Percentiles rank a stretch among this genome's conserved stretches.
These are phyloP conservation scores for Nerophis lumbriciformis DNA, from an alignment of 2,113 vertebrate species.

Conservation along the genomic window DNA sequence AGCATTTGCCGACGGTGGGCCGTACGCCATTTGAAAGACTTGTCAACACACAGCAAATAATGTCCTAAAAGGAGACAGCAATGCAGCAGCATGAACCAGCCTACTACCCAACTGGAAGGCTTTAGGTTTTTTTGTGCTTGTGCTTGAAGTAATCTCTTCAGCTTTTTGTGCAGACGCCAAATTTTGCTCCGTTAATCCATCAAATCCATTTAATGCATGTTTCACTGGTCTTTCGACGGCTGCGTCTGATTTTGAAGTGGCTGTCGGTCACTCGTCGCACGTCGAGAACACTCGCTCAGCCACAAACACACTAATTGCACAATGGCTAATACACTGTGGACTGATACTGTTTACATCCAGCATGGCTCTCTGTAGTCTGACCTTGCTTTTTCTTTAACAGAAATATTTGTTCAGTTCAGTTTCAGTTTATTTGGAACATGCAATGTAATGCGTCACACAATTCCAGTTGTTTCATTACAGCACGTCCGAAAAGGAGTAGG, in stretches of 20 bases:
- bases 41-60: too few relatives aligned
- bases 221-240: constrained; percentile 14
- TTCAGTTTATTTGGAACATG: too few relatives aligned
- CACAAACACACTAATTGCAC: neutral
- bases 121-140: too few relatives aligned
- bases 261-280: neutral
- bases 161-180: constrained; percentile 23
- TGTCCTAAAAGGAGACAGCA: too few relatives aligned
- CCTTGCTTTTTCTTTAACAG: neutral
- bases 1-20: too few relatives aligned
- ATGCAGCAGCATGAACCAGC: too few relatives aligned
- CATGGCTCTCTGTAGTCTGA: neutral
- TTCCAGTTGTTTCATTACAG: too few relatives aligned
- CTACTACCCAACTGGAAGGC: too few relatives aligned
- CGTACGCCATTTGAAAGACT: too few relatives aligned
- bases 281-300: neutral
- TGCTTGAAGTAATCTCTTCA: too few relatives aligned
- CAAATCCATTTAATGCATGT: constrained; percentile 29
- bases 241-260: neutral
- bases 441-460: too few relatives aligned
- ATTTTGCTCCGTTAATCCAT: constrained; percentile 31
- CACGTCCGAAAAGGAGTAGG: too few relatives aligned
- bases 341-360: neutral
- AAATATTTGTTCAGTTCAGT: neutral
- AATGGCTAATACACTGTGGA: neutral